Evolutionary conservation across 2,113 vertebrate genomes (phyloP), one percentile per base, ranked within the genome.

Genomic region (Cercopithecus mona): DNA sequence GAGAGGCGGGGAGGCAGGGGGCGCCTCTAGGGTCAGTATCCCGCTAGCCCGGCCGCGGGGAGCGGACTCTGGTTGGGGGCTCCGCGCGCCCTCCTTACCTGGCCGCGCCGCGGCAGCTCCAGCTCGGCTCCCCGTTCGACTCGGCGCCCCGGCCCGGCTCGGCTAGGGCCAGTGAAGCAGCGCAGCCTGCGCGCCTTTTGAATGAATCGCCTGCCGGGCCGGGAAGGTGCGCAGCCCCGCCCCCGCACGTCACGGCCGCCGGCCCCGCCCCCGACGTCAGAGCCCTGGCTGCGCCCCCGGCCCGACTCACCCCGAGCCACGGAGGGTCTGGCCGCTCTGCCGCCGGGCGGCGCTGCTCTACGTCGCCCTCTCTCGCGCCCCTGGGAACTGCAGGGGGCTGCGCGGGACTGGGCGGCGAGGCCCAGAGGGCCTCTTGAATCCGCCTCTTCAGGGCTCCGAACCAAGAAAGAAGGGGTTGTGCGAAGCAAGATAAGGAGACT

Each of bases 151-250:
- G 25, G 75, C 73, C 90, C 35, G 13, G 27, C 12, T 13, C 14
- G 1, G 22, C 48, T 7, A 76, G 66, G 48, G 68, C 73, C 48
- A 68, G 0, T 20, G 43, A 52, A 6, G 68, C 86, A 61, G 83
- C 92, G 85, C 73, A 89, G 1, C 66, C 92, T 97, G 94, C 96
- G 97, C 97, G 97, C 98, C 97, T 98, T 98, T 98, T 98, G 97
- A 98, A 98, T 98, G 98, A 98, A 98, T 97, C 90, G 85, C 52
- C 57, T 3, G 94, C 94, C 23, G 0, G 70, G 73, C 70, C 5
- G 32, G 64, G 64, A 79, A 90, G 27, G 35, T 30, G 70, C 83
- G 50, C 48, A 5, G 93, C 92, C 93, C 96, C 97, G 93, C 97
- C 98, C 85, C 90, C 38, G 11, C 35, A 52, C 96, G 96, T 95